Conservation (phyloP, 1,140 invertebrate genomes). For the Cardiocondyla obscurior region DNA sequence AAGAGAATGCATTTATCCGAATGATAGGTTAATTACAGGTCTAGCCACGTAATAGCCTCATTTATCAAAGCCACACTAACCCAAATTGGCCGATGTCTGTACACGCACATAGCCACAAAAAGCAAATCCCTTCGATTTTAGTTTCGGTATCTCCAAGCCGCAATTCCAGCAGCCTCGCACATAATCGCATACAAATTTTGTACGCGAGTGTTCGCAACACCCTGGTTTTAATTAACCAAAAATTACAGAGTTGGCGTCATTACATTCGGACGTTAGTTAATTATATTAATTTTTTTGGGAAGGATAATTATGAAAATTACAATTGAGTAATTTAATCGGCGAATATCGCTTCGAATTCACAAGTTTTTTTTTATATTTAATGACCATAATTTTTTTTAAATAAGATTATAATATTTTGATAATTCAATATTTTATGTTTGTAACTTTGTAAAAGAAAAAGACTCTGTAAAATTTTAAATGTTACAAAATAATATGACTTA, state of each 20-base stretch:
- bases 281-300: no score
- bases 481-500: neutral
- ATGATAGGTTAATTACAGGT: constrained; percentile 60
- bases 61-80: constrained; percentile 59
- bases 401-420: neutral
- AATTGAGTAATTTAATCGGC: no score
- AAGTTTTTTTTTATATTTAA: no score
- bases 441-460: no score
- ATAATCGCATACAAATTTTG: neutral
- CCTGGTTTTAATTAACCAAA: neutral
- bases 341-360: no score
- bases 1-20: constrained; percentile 38
- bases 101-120: neutral
- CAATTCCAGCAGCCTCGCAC: neutral
- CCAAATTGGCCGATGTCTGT: neutral
- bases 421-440: neutral
- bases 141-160: neutral
- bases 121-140: constrained; percentile 13
- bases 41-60: constrained; percentile 47
- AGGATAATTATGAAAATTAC: no score
- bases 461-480: neutral
- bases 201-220: neutral
- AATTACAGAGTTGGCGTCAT: no score
- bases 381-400: no score
- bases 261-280: no score